A percentile compares a stretch with the other conserved stretches of the same genome.
Evolutionary conservation across 2,113 vertebrate genomes (phyloP).

Genomic region (Chloropsis hardwickii): DNA sequence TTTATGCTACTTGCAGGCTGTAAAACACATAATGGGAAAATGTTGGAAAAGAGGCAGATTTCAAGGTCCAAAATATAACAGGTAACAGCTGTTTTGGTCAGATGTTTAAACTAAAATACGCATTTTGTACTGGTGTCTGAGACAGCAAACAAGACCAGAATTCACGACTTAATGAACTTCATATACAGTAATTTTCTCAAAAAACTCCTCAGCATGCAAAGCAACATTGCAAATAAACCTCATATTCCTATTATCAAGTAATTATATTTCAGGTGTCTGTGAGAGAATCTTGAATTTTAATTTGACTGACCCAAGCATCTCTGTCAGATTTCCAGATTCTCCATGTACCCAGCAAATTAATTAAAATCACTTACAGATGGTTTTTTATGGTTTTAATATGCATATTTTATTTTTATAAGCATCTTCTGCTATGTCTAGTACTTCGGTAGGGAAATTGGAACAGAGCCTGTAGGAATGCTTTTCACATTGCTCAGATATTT

Average conservation of each 20-base stretch:
- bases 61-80: slow-evolving; percentile 38
- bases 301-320: not conserved
- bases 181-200: not conserved
- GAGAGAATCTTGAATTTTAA: not conserved
- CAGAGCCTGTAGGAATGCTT: not conserved
- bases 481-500: not conserved
- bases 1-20: not conserved
- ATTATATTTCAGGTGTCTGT: not conserved
- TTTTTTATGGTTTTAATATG: not conserved
- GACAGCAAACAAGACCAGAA: slow-evolving; percentile 34
- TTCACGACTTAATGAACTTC: slow-evolving; percentile 33
- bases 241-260: not conserved
- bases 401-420: not conserved
- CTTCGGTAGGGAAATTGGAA: not conserved
- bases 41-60: slow-evolving; percentile 1
- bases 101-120: slow-evolving; percentile 47
- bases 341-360: not conserved
- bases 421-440: not conserved
- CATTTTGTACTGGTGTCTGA: not conserved
- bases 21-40: slow-evolving; percentile 30
- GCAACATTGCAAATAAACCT: not conserved
- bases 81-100: slow-evolving; percentile 70
- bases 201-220: not conserved
- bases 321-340: not conserved
- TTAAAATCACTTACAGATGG: not conserved